Percentiles rank a stretch among this genome's conserved stretches.
Conservation (phyloP, 2,113 vertebrate genomes). For the Prunella fulvescens region DNA sequence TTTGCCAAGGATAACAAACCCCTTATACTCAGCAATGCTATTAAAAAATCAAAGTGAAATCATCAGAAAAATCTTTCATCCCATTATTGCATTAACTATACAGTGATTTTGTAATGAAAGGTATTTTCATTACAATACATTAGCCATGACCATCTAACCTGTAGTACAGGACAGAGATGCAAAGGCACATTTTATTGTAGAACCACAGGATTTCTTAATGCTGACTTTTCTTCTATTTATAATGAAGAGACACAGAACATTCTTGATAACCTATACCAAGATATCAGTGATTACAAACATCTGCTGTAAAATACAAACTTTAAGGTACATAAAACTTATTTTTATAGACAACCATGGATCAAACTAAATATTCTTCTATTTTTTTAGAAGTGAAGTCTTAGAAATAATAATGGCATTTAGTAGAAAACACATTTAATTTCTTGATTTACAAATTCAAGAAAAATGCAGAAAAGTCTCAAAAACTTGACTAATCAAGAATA, state of each 20-base stretch:
- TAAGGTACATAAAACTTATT: neutral
- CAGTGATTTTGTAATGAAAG: neutral
- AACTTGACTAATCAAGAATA: neutral
- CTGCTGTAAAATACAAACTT: neutral
- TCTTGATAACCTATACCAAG: neutral
- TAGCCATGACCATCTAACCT: neutral
- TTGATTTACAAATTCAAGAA: neutral
- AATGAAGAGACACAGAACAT: neutral
- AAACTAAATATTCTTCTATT: neutral
- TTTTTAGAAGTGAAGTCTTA: neutral
- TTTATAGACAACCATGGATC: neutral
- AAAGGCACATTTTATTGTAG: neutral
- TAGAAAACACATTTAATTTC: neutral
- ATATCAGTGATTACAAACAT: neutral
- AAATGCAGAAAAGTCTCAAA: neutral
- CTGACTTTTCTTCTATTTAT: neutral
- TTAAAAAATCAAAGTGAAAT: neutral
- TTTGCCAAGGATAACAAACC: neutral
- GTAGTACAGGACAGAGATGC: neutral
- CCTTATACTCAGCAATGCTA: neutral
- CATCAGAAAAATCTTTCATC: neutral
- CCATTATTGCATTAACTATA: neutral
- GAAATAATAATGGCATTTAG: neutral
- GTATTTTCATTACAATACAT: neutral
- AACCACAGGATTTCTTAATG: neutral